Conservation (phyloP, 2,113 vertebrate genomes). For the Phaethornis superciliosus region DNA sequence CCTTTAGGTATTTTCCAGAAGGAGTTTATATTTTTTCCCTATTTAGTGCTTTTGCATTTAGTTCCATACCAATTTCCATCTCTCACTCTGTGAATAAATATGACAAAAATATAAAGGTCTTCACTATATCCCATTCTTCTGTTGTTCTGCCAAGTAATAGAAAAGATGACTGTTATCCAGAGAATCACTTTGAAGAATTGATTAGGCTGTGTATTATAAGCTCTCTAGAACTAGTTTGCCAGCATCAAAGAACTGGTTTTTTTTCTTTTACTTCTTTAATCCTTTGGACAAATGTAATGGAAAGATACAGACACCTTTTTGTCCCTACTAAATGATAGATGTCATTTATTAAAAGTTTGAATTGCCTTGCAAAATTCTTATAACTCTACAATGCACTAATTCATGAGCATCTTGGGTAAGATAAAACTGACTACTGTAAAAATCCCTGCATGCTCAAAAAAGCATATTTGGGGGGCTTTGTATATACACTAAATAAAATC, state of each 20-base stretch:
- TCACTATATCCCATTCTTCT: background rate
- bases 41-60: background rate
- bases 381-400: background rate
- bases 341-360: background rate
- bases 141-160: constrained; percentile 15
- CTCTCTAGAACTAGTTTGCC: background rate
- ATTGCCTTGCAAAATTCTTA: background rate
- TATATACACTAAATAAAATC: background rate
- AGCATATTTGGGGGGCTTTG: background rate
- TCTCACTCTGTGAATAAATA: background rate
- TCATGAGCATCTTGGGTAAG: background rate
- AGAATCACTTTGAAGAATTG: constrained; percentile 36
- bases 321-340: background rate
- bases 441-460: background rate
- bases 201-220: constrained; percentile 24
- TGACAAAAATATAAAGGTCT: constrained; percentile 9
- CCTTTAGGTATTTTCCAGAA: background rate
- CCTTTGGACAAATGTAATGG: background rate
- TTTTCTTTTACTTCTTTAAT: background rate
- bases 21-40: background rate
- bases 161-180: background rate
- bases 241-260: background rate
- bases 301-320: background rate
- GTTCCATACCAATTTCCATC: background rate
- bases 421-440: background rate